Evolutionary conservation across 2,888 invertebrate genomes (phyloP), one percentile per base, ranked within the genome.

Genomic region (Drosophila formosana): DNA sequence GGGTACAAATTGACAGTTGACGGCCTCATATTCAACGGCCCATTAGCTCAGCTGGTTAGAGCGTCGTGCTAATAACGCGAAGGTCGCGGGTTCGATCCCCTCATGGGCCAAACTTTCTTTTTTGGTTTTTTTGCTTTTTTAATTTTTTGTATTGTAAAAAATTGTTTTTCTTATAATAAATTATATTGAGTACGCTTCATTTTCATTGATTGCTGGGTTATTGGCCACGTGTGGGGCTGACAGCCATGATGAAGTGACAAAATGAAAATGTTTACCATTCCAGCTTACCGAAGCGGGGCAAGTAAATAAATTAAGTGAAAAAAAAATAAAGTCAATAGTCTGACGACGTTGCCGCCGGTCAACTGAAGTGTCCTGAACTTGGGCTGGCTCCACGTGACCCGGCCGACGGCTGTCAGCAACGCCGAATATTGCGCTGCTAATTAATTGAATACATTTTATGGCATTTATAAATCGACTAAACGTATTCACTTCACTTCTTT

Each of bases 41-140:
- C 92, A 92, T 92, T 92, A 92, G 92, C 92, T 92, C 92, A 92
- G 92, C 86, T 92, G 92, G 92, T 92, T 92, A 92, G 92, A 92
- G 92, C 92, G 92, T 92, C 92, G 92, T 92, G 91, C 92, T 92
- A 92, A 91, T 92, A 92, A 92, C 92, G 91, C 91, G 92, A 92
- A 92, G 92, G 92, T 90, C 91, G 91, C 89, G 91, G 91, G 92
- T 92, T 92, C 92, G 92, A 92, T 91, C 92, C 92, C 91, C 92
- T 79, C 92, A 91, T 92, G 91, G 91, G 91, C 92, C 91, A 92
- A 92, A 11, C 5, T n/a, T n/a, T 37, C 2, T 51, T 37, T 57
- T 62, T 37, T 18, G 18, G 56, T 63, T 28, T 69, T 49, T 37
- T 47, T 6, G 7, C 30, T 49, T 51, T 60, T 66, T 52, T 41